Percentiles rank a stretch among this genome's conserved stretches.
Evolutionary conservation across 2,113 vertebrate species (phyloP).

Genomic region (Eclectus roratus): DNA sequence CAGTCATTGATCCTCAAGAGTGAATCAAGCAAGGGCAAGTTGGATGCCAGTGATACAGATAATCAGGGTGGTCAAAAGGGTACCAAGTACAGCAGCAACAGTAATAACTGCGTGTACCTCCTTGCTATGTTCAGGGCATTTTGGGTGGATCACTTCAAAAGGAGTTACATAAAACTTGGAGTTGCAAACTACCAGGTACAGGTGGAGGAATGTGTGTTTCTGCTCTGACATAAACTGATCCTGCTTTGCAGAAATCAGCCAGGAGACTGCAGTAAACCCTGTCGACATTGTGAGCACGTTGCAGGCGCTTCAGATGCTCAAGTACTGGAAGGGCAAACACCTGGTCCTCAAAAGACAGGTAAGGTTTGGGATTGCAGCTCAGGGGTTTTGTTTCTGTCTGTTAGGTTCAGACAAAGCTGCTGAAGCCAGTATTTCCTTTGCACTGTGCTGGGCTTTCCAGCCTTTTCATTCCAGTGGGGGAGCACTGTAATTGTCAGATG

Average conservation of each 20-base stretch:
- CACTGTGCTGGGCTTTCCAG: neutral
- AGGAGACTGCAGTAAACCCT: conserved; percentile 96
- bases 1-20: neutral
- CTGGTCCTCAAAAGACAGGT: conserved; percentile 97
- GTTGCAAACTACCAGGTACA: neutral
- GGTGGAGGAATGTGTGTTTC: neutral
- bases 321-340: conserved; percentile 99
- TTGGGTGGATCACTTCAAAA: neutral
- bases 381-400: neutral
- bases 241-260: conserved; percentile 91
- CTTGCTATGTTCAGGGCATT: neutral
- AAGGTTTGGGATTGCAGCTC: neutral
- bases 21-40: neutral
- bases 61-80: neutral
- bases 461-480: neutral
- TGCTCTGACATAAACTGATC: neutral
- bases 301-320: conserved; percentile 99
- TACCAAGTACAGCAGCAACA: neutral
- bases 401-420: neutral
- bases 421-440: neutral
- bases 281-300: conserved; percentile 98
- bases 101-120: neutral
- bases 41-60: neutral
- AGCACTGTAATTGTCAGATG: neutral
- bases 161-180: neutral